Evolutionary conservation across 2,888 invertebrate genomes (phyloP).

Genomic region (Lepidochrysops patricia): DNA sequence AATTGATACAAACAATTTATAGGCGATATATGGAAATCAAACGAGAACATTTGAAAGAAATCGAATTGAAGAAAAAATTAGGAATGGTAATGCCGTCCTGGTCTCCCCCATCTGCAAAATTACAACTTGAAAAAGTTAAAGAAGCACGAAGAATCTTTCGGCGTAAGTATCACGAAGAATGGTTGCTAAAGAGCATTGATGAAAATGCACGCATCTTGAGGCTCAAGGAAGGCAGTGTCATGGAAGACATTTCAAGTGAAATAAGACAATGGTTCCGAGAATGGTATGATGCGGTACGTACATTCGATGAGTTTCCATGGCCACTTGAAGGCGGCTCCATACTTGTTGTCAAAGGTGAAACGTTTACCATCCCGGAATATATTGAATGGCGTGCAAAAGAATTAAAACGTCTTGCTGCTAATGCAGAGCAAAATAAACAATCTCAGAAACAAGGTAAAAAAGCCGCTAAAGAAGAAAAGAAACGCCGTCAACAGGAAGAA

Average conservation of each 20-base stretch:
- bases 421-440: slow-evolving; percentile 52
- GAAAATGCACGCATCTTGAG: slow-evolving; percentile 67
- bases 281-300: slow-evolving; percentile 73
- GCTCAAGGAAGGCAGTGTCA: slow-evolving; percentile 72
- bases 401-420: slow-evolving; percentile 49
- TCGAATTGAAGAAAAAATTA: slow-evolving; percentile 58
- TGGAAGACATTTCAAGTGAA: slow-evolving; percentile 85
- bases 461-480: slow-evolving; percentile 54
- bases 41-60: slow-evolving; percentile 47
- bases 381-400: slow-evolving; percentile 50
- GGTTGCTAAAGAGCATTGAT: slow-evolving; percentile 53
- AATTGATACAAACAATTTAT: slow-evolving; percentile 46
- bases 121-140: slow-evolving; percentile 59
- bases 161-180: slow-evolving; percentile 56
- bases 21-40: slow-evolving; percentile 58
- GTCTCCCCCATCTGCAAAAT: slow-evolving; percentile 55
- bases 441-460: slow-evolving; percentile 61
- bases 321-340: slow-evolving; percentile 81
- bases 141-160: slow-evolving; percentile 59
- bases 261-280: slow-evolving; percentile 82
- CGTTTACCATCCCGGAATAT: slow-evolving; percentile 75
- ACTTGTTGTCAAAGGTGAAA: slow-evolving; percentile 73
- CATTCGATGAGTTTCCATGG: slow-evolving; percentile 83
- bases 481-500: slow-evolving; percentile 44
- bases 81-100: slow-evolving; percentile 74